Evolutionary conservation across 2,888 invertebrate species (phyloP), one percentile per base, ranked within the genome.

Genomic region (Deladenus siricidicola): DNA sequence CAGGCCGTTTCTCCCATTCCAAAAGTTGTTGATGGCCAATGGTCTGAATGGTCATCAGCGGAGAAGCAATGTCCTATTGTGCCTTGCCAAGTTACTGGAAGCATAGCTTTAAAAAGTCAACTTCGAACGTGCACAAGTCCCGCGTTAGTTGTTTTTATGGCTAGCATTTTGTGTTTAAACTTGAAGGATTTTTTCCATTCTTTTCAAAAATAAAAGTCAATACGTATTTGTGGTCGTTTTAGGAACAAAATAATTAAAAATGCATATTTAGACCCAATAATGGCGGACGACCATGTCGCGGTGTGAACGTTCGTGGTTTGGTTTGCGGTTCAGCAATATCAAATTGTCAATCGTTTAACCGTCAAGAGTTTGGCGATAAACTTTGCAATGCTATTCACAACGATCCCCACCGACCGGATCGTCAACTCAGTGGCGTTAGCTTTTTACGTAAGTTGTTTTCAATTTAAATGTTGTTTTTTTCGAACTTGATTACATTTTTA

Each of bases 101-200:
- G 70, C 23, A 71, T 79, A 44, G 61, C 70, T 3, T 59, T 78
- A 50, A 71, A 73, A 42, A 63, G 66, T 14, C 76, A 78, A 49
- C 66, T 73, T 29, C 60, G 78, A 48, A 75, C 72, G 24, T 78
- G 78, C 63, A 75, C 78, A 10, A 65, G 72, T 55, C 78, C 78
- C 28, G 75, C 78, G 78, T 78, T 54, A 63, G 74, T 26, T 17
- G 17, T 2, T 19, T n/a, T n/a, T n/a, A n/a, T n/a, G n/a, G n/a
- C n/a, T n/a, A n/a, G n/a, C n/a, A n/a, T n/a, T n/a, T n/a, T n/a
- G n/a, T 42, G 42, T 10, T 42, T 42, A 42, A 42, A 42, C n/a
- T n/a, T n/a, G n/a, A n/a, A n/a, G n/a, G n/a, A n/a, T n/a, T n/a
- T n/a, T n/a, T n/a, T n/a, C n/a, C n/a, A n/a, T n/a, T n/a, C n/a